Evolutionary conservation across 2,797 vertebrate species (phyloP).

Genomic region (Sebastolobus alascanus): DNA sequence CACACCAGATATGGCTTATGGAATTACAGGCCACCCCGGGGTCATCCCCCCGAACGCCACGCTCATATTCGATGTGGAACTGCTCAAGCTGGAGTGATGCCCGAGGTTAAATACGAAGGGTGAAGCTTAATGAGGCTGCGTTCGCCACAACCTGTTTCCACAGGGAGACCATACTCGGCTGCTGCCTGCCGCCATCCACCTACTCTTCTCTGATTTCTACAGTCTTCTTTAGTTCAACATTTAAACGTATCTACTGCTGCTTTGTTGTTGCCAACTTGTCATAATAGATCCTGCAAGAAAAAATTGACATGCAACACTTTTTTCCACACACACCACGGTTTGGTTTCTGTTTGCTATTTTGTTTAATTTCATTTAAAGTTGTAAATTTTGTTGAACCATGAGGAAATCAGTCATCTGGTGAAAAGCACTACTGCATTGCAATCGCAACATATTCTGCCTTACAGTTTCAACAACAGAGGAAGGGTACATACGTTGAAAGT

Average conservation of each 20-base stretch:
- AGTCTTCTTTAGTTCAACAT: constrained; percentile 68
- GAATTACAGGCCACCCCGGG: constrained; percentile 95
- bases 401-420: constrained; percentile 57
- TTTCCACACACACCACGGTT: constrained; percentile 49
- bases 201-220: constrained; percentile 59
- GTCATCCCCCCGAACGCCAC: constrained; percentile 99
- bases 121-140: constrained; percentile 47
- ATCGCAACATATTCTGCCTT: constrained; percentile 88
- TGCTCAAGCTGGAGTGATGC: constrained; percentile 95
- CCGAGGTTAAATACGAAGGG: constrained; percentile 2
- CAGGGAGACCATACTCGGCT: constrained; percentile 61
- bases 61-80: constrained; percentile 98
- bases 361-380: constrained; percentile 79
- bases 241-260: constrained; percentile 76
- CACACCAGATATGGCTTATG: constrained; percentile 97
- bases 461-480: constrained; percentile 85
- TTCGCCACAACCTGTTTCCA: constrained; percentile 54
- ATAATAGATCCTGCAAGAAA: constrained; percentile 65
- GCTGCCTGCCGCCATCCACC: constrained; percentile 48
- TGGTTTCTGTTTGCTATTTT: constrained; percentile 61
- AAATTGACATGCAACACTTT: constrained; percentile 45
- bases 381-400: constrained; percentile 85
- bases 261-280: constrained; percentile 76
- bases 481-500: constrained; percentile 80
- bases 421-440: constrained; percentile 75